Evolutionary conservation across 2,888 invertebrate species (phyloP).

Genomic region (Caenorhabditis sp.): DNA sequence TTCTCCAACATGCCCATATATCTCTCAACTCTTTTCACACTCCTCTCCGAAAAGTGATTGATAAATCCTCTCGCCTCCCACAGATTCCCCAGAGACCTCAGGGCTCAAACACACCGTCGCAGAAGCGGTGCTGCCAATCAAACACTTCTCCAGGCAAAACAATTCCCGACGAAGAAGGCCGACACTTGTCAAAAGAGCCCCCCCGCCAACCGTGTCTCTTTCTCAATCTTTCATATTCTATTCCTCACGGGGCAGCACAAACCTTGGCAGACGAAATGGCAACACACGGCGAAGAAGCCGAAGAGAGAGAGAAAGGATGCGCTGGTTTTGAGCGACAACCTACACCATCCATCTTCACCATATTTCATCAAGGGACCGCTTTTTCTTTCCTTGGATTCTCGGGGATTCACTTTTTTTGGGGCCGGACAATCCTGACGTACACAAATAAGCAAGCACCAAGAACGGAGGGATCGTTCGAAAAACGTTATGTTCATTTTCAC

Average conservation of each 20-base stretch:
- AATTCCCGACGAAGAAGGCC: constrained; percentile 48
- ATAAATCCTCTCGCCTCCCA: constrained; percentile 53
- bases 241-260: constrained; percentile 55
- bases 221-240: background rate
- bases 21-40: constrained; percentile 42
- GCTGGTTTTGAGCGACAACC: constrained; percentile 60
- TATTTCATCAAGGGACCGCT: constrained; percentile 65
- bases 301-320: no score
- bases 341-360: constrained; percentile 59
- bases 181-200: constrained; percentile 59
- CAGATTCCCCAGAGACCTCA: constrained; percentile 52
- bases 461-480: no score
- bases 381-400: constrained; percentile 25
- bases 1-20: constrained; percentile 1
- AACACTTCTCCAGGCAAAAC: constrained; percentile 67
- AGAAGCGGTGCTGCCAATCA: constrained; percentile 57
- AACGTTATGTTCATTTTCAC: no score
- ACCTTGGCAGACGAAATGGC: constrained; percentile 53
- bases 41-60: constrained; percentile 58
- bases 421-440: background rate
- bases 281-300: constrained; percentile 30
- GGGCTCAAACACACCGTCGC: constrained; percentile 27
- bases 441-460: constrained; percentile 13
- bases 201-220: constrained; percentile 33
- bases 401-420: background rate